phyloP scores from a whole-genome alignment of 2,113 vertebrate species.

The Neopipo cinnamomea region DNA sequence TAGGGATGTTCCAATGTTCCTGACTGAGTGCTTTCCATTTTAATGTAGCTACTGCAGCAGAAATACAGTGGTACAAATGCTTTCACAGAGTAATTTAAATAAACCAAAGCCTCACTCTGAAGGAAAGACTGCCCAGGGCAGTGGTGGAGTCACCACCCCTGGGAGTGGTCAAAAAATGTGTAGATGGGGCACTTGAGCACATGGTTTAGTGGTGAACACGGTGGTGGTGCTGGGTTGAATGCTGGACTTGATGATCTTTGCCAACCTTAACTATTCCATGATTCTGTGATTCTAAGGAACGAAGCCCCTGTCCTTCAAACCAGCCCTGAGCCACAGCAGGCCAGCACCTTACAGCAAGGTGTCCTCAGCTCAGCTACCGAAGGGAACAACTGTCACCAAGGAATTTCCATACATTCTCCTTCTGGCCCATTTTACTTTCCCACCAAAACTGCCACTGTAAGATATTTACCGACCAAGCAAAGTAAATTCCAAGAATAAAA shows the following conservation, averaged over 20 bases:
- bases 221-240: background rate
- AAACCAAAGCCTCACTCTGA: background rate
- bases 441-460: background rate
- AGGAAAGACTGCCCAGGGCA: background rate
- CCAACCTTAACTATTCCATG: background rate
- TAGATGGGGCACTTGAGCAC: background rate
- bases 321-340: background rate
- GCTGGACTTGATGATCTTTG: no score
- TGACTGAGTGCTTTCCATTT: background rate
- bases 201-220: fast-evolving
- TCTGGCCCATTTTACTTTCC: background rate
- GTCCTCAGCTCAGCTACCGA: background rate
- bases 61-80: background rate
- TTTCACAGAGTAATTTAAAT: background rate
- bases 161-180: fast-evolving
- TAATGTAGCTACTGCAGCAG: background rate
- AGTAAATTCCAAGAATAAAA: background rate
- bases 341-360: background rate
- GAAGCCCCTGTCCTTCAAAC: background rate
- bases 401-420: background rate
- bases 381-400: background rate
- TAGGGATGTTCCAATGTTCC: background rate
- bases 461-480: background rate
- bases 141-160: background rate
- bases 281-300: background rate